Percentiles rank a stretch among this genome's conserved stretches.
phyloP scores from a whole-genome alignment of 2,797 vertebrate species.

The Spondyliosoma cantharus region DNA sequence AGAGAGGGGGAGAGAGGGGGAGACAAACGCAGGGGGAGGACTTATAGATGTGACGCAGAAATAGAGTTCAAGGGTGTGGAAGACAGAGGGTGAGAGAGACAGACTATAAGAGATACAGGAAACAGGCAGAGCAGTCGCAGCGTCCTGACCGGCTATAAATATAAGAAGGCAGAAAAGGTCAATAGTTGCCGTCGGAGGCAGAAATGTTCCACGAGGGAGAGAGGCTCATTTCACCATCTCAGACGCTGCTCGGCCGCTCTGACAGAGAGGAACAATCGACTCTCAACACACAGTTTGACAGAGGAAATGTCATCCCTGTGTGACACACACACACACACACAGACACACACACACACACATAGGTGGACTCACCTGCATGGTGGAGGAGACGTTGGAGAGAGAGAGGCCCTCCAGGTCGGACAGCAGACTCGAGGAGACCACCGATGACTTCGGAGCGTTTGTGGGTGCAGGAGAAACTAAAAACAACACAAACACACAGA shows the following conservation, averaged over 20 bases:
- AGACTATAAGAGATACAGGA: constrained; percentile 76
- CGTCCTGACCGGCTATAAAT: constrained; percentile 77
- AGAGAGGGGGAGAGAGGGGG: constrained; percentile 53
- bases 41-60: constrained; percentile 69
- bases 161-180: constrained; percentile 79
- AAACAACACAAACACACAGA: constrained; percentile 3
- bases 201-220: constrained; percentile 76
- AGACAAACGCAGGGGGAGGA: constrained; percentile 43
- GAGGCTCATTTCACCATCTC: constrained; percentile 73
- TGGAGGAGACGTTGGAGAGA: constrained; percentile 84
- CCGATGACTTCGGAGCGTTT: constrained; percentile 74
- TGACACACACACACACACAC: background rate
- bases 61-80: constrained; percentile 78
- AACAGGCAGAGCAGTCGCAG: constrained; percentile 61
- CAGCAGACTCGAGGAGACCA: constrained; percentile 87
- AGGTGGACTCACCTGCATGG: constrained; percentile 87
- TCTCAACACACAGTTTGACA: constrained; percentile 40
- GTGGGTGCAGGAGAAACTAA: constrained; percentile 86
- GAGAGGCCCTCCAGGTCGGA: constrained; percentile 94
- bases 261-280: constrained; percentile 53
- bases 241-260: constrained; percentile 40
- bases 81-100: constrained; percentile 64
- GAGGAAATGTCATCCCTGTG: constrained; percentile 56
- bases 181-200: constrained; percentile 69
- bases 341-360: background rate